These are phyloP conservation scores for Anguilla rostrata DNA, from an alignment of 2,113 vertebrate genomes.

Conservation along the genomic window DNA sequence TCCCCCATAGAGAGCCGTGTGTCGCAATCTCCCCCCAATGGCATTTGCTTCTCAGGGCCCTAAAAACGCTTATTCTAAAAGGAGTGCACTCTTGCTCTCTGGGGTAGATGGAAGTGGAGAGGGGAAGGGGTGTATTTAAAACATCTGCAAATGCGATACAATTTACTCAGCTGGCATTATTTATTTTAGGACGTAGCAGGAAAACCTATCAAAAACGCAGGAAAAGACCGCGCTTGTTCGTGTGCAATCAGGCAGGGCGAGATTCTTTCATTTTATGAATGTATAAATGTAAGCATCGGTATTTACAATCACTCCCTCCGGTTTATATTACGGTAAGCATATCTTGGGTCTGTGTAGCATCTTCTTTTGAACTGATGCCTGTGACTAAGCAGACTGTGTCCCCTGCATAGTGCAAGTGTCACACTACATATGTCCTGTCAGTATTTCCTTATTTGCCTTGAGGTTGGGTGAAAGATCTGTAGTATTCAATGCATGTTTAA, in stretches of 20 bases:
- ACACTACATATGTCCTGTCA: background rate
- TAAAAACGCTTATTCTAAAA: background rate
- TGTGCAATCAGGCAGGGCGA: background rate
- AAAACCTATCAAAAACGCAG: background rate
- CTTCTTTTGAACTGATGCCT: too few relatives aligned
- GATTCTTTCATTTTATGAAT: background rate
- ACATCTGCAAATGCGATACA: background rate
- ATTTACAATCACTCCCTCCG: background rate
- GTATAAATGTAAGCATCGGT: background rate
- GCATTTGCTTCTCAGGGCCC: background rate
- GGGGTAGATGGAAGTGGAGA: background rate
- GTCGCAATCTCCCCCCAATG: background rate
- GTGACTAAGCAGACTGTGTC: too few relatives aligned
- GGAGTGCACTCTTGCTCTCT: background rate
- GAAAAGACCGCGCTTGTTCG: background rate
- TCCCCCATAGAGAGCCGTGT: conserved; percentile 4
- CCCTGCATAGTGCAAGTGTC: too few relatives aligned
- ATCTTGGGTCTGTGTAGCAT: background rate
- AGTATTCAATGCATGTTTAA: too few relatives aligned
- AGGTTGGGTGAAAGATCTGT: too few relatives aligned
- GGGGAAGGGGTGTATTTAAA: background rate
- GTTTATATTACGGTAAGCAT: background rate
- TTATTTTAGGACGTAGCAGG: background rate
- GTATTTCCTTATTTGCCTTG: background rate
- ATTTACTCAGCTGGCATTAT: background rate